Percentiles rank a stretch among this genome's conserved stretches.
These are phyloP conservation scores for Drosophila kanekoi DNA, from an alignment of 2,888 invertebrate species.

Conservation along the genomic window DNA sequence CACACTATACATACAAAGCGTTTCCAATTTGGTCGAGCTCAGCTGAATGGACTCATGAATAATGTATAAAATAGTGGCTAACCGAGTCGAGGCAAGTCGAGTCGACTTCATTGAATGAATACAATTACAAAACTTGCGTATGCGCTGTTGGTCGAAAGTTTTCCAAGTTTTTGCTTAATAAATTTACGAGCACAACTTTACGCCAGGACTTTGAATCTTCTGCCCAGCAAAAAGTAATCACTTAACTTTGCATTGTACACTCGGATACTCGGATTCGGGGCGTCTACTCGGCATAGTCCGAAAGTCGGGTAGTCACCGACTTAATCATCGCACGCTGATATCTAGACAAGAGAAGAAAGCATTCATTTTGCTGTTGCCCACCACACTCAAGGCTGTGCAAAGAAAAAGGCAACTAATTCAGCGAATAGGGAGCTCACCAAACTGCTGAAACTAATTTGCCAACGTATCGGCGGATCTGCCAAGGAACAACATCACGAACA, in stretches of 20 bases:
- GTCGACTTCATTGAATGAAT: constrained; percentile 75
- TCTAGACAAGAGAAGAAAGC: constrained; percentile 32
- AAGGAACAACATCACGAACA: constrained; percentile 42
- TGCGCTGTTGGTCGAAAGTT: constrained; percentile 69
- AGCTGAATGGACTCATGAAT: constrained; percentile 59
- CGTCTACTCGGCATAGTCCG: background rate
- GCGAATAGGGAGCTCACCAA: constrained; percentile 19
- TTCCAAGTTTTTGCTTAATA: constrained; percentile 75
- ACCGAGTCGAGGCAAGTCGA: constrained; percentile 39
- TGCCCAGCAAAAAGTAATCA: constrained; percentile 73
- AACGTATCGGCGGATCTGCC: constrained; percentile 59
- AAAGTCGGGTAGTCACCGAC: constrained; percentile 44
- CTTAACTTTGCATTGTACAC: constrained; percentile 71
- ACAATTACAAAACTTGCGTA: constrained; percentile 75
- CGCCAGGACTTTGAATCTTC: constrained; percentile 51
- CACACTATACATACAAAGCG: constrained; percentile 29
- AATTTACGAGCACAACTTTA: constrained; percentile 74
- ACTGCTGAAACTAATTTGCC: constrained; percentile 77
- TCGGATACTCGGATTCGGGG: constrained; percentile 17
- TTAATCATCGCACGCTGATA: constrained; percentile 73
- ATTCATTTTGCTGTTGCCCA: constrained; percentile 32
- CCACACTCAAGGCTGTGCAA: background rate
- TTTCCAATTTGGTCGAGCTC: constrained; percentile 32
- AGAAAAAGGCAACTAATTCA: constrained; percentile 28
- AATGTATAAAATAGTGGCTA: constrained; percentile 60